These are phyloP conservation scores for Agrotis clavis DNA, from an alignment of 2,888 invertebrate genomes.

Conservation along the genomic window DNA sequence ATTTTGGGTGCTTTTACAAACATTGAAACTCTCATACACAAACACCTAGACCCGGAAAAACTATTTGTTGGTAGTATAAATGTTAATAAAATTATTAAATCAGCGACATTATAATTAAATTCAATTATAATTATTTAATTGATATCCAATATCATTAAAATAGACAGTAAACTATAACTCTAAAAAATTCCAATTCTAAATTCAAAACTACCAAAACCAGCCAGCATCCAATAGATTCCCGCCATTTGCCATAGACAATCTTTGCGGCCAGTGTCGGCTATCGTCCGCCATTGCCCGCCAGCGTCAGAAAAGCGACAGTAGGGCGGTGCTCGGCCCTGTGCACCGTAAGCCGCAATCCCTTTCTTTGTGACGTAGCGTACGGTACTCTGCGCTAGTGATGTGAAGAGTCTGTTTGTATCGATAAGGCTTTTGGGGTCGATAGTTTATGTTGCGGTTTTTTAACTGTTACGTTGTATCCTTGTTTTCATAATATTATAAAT, in stretches of 20 bases:
- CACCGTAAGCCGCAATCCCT: constrained; percentile 86
- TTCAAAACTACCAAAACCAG: background rate
- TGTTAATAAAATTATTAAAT: no score
- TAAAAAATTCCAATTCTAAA: background rate
- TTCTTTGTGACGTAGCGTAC: constrained; percentile 90
- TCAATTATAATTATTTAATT: no score
- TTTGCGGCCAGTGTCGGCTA: constrained; percentile 59
- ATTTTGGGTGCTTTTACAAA: no score
- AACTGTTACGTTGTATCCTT: background rate
- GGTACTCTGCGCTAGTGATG: constrained; percentile 84
- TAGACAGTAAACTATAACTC: background rate
- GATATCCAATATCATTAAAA: no score
- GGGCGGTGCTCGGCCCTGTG: constrained; percentile 80
- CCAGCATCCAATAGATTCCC: constrained; percentile 25
- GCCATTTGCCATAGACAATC: constrained; percentile 43
- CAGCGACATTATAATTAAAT: no score
- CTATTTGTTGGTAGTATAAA: no score
- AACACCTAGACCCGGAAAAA: no score
- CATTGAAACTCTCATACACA: no score
- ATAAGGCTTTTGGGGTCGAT: constrained; percentile 62
- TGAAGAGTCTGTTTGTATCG: constrained; percentile 48
- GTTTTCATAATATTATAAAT: background rate
- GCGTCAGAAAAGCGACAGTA: constrained; percentile 86
- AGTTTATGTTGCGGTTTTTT: constrained; percentile 8
- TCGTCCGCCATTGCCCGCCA: constrained; percentile 33